A percentile compares a stretch with the other conserved stretches of the same genome.
Conservation (phyloP, 2,113 vertebrate genomes). For the Oceanites oceanicus region DNA sequence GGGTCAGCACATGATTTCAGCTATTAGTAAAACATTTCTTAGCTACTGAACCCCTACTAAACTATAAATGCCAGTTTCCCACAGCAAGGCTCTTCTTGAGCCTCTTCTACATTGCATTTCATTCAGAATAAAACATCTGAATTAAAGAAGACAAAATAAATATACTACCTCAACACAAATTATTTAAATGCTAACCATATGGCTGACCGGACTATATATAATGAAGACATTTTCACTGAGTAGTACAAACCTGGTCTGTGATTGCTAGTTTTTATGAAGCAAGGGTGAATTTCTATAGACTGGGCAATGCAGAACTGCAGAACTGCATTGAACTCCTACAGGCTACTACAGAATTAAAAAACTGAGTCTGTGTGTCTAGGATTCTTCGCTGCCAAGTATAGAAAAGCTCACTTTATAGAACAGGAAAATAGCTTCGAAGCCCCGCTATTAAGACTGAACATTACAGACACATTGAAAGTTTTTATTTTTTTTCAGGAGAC, state of each 20-base stretch:
- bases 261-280: background rate
- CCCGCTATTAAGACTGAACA: background rate
- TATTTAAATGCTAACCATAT: background rate
- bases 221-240: background rate
- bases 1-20: constrained; percentile 71
- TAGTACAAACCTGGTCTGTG: background rate
- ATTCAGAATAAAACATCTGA: background rate
- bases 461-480: background rate
- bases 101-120: background rate
- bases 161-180: background rate
- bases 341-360: background rate
- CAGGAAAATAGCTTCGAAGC: background rate
- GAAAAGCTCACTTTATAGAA: background rate
- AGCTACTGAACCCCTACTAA: constrained; percentile 40
- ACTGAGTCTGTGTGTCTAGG: background rate
- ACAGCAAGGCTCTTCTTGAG: background rate
- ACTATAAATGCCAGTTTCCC: background rate
- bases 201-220: background rate
- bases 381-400: background rate
- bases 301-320: background rate
- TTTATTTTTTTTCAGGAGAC: background rate
- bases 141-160: background rate
- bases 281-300: background rate
- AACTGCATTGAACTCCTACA: background rate
- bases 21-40: constrained; percentile 51